Evolutionary conservation across 2,797 vertebrate genomes (phyloP).

Genomic region (Spinibarbus caldwelli): DNA sequence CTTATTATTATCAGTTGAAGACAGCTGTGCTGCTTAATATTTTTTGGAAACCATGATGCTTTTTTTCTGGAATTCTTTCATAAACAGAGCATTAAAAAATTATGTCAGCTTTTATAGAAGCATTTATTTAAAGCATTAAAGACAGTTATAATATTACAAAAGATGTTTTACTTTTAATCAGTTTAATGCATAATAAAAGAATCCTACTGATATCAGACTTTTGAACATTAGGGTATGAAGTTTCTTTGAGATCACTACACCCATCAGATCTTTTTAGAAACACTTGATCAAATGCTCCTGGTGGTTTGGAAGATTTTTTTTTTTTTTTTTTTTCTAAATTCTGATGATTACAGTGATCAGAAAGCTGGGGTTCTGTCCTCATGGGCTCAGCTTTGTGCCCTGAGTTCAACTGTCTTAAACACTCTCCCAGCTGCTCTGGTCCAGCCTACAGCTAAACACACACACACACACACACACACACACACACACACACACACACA

Average conservation of each 20-base stretch:
- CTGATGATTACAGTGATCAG: conserved; percentile 2
- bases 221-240: background rate
- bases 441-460: conserved; percentile 13
- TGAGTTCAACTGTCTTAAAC: conserved; percentile 57
- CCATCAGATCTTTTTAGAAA: background rate
- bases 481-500: conserved; percentile 2
- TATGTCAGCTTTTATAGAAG: no score
- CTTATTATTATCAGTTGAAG: background rate
- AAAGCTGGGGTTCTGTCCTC: conserved; percentile 1
- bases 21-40: background rate
- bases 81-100: background rate
- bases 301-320: background rate
- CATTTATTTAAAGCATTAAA: background rate
- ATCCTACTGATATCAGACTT: background rate
- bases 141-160: background rate
- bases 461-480: background rate
- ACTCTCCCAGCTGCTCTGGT: conserved; percentile 51
- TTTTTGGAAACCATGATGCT: background rate
- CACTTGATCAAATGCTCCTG: background rate
- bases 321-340: background rate
- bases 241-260: background rate
- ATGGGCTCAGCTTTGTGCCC: conserved; percentile 23
- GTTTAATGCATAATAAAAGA: background rate
- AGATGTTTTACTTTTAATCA: background rate
- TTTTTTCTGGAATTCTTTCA: background rate